Evolutionary conservation across 2,113 vertebrate genomes (phyloP).

Genomic region (Rhynchopsitta pachyrhyncha): DNA sequence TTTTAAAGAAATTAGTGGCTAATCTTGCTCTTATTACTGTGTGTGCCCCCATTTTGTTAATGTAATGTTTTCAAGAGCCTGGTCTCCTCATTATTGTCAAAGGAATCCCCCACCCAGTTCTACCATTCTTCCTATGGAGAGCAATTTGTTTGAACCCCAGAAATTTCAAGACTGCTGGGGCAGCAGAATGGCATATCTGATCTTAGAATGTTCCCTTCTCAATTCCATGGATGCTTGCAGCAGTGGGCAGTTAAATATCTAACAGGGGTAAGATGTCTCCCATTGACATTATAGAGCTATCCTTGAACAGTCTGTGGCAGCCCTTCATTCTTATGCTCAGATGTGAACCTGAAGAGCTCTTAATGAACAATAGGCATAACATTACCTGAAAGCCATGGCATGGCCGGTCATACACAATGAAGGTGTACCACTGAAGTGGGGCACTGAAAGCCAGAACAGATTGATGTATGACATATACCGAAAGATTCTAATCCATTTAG

Average conservation of each 20-base stretch:
- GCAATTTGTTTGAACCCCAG: background rate
- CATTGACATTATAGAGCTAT: accelerated
- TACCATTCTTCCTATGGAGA: background rate
- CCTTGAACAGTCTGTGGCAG: background rate
- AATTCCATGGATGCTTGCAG: background rate
- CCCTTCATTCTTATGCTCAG: background rate
- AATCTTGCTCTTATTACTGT: background rate
- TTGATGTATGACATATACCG: background rate
- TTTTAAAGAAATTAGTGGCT: background rate
- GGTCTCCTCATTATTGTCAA: background rate
- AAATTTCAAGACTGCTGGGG: background rate
- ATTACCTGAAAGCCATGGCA: background rate
- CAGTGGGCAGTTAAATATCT: accelerated
- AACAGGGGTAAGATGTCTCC: background rate
- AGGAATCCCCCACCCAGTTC: background rate
- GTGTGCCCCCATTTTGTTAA: background rate
- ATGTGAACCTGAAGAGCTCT: background rate
- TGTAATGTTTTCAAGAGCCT: background rate
- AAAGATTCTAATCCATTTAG: background rate
- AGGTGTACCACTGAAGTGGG: background rate
- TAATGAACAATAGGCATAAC: background rate
- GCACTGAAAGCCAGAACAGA: background rate
- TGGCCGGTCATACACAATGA: background rate
- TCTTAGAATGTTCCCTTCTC: background rate
- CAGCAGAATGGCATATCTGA: background rate